phyloP scores from a whole-genome alignment of 1,140 invertebrate genomes.

The Globodera rostochiensis region DNA sequence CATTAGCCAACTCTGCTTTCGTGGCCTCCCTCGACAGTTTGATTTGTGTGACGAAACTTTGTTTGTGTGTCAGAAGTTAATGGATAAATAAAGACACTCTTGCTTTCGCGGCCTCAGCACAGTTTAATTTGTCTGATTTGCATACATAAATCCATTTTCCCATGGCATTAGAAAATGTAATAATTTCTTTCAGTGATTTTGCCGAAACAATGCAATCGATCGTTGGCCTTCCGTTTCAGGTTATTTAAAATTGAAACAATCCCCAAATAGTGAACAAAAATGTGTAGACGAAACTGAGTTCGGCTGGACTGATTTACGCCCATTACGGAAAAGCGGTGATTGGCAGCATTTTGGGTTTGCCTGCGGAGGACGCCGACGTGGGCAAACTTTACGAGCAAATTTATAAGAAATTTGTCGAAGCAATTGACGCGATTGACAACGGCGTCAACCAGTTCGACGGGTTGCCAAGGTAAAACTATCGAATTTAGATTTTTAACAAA shows the following conservation, averaged over 20 bases:
- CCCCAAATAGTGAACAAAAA: not conserved
- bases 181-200: slow-evolving; percentile 72
- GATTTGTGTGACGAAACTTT: too few relatives aligned
- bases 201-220: slow-evolving; percentile 72
- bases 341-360: slow-evolving; percentile 16
- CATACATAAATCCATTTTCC: too few relatives aligned
- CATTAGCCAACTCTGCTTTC: too few relatives aligned
- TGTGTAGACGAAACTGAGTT: slow-evolving; percentile 79
- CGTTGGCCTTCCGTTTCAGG: slow-evolving; percentile 43
- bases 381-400: slow-evolving; percentile 78
- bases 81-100: too few relatives aligned
- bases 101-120: too few relatives aligned
- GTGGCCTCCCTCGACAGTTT: too few relatives aligned
- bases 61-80: too few relatives aligned
- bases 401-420: slow-evolving; percentile 86
- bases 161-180: not conserved
- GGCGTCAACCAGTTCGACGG: slow-evolving; percentile 77
- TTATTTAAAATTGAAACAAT: not conserved
- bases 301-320: slow-evolving; percentile 88
- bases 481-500: too few relatives aligned
- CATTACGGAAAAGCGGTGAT: slow-evolving; percentile 86
- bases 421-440: slow-evolving; percentile 96
- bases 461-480: slow-evolving; percentile 69
- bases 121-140: too few relatives aligned
- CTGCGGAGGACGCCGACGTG: slow-evolving; percentile 66